Base-by-base conservation (phyloP, 1,140 invertebrate species). In the Cydia pomonella region DNA sequence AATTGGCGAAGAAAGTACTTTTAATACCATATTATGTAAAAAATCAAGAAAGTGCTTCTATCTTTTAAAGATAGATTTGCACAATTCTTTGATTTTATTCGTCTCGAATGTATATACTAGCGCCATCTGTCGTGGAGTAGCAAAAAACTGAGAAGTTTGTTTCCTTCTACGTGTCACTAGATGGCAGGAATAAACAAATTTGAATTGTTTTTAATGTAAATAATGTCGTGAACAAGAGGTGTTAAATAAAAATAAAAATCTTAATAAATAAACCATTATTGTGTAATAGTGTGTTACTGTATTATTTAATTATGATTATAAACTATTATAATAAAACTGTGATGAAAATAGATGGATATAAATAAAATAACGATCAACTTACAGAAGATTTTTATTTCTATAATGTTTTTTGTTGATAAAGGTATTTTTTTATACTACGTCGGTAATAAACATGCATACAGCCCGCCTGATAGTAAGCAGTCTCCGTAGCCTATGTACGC, bases 321-420 rank as follows among this genome's bases (percentile, higher is more conserved):
- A 66, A 66, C 27, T 66, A 66, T 63, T 25, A 63, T 66, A 66
- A 66, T 66, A 66, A 66, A 66, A 66, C 63, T 66, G 63, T 66
- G 63, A 66, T 66, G 63, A 25, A 63, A 66, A 66, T 66, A 64
- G 63, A 64, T 64, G 63, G 27, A 64, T 64, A 64, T 27, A 21
- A 64, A 64, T 64, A 64, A 64, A 64, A 64, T 63, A 64, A 64
- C 25, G 63, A 64, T 25, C 25, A 27, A 64, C 63, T 64, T 29
- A 64, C 1, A 64, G 1, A 16, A 7, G 5, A 16, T 13, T 66
- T 66, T 66, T 29, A 33, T 66, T 66, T 27, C 10, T 41, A 6
- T 33, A 3, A 33, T 33, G 2, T 33, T 33, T 33, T 6, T 3
- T 33, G 6, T 33, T 33, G 29, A 33, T 33, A n/a, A n/a, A n/a